Evolutionary conservation across 2,797 vertebrate genomes (phyloP).

Genomic region (Sebastes oblongus): DNA sequence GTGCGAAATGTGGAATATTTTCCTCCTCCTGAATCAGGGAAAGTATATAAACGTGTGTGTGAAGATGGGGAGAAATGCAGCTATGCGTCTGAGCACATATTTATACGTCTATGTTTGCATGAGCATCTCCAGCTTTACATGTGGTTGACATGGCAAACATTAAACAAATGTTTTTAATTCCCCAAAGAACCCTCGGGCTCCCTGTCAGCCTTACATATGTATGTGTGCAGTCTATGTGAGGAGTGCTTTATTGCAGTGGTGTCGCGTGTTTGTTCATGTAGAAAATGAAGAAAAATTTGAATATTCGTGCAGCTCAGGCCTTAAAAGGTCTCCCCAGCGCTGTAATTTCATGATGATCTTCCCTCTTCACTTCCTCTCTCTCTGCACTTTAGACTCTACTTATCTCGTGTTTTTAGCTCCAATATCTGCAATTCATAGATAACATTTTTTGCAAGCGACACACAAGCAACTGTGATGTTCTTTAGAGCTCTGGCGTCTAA

Average conservation of each 20-base stretch:
- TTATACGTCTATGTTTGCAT: slow-evolving; percentile 42
- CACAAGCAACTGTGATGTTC: neutral
- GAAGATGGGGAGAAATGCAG: neutral
- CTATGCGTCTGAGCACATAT: slow-evolving; percentile 16
- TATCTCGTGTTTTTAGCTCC: neutral
- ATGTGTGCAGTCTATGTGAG: slow-evolving; percentile 4
- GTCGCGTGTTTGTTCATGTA: neutral
- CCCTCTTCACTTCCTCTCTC: neutral
- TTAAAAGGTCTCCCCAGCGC: slow-evolving; percentile 22
- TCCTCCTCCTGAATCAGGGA: neutral
- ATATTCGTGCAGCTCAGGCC: neutral
- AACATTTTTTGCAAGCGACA: neutral
- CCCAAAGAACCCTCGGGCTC: slow-evolving; percentile 40
- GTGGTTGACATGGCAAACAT: slow-evolving; percentile 47
- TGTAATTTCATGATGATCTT: slow-evolving; percentile 50
- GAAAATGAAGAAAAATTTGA: neutral
- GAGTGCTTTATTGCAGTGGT: slow-evolving; percentile 6
- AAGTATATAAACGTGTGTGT: neutral
- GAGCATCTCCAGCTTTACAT: slow-evolving; percentile 45
- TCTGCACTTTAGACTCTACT: slow-evolving; percentile 6
- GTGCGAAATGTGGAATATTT: slow-evolving; percentile 13
- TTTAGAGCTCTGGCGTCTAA: neutral
- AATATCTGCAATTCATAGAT: neutral
- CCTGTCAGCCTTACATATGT: slow-evolving; percentile 38
- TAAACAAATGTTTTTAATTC: slow-evolving; percentile 56